These are phyloP conservation scores for Baryphthengus martii DNA, from an alignment of 2,113 vertebrate species.

Conservation along the genomic window DNA sequence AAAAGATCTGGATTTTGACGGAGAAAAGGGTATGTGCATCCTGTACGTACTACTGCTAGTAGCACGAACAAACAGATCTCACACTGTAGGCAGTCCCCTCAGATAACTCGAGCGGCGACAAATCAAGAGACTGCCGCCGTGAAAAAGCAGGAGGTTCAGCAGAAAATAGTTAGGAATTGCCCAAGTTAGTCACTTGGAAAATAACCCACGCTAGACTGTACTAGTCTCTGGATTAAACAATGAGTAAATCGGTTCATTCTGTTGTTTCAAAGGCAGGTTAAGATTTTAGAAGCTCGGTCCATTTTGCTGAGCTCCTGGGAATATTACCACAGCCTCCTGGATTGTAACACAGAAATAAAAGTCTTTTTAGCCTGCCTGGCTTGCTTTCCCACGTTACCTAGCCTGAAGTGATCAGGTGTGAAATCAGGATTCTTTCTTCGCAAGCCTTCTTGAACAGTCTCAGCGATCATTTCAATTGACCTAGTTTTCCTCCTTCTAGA, in stretches of 20 bases:
- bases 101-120: neutral
- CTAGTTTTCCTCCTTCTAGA: conserved; percentile 15
- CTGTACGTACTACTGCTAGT: neutral
- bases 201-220: neutral
- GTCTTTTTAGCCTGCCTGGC: neutral
- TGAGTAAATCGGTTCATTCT: neutral
- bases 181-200: neutral
- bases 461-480: neutral
- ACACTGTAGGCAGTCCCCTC: neutral
- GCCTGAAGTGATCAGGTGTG: conserved; percentile 5
- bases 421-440: conserved; percentile 5
- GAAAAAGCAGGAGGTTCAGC: neutral
- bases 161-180: neutral
- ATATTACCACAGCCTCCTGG: neutral
- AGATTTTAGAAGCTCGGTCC: neutral
- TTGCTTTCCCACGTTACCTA: conserved; percentile 5
- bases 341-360: neutral
- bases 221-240: neutral
- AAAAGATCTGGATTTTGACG: neutral
- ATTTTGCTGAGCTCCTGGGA: neutral
- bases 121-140: neutral
- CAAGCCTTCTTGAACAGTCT: neutral
- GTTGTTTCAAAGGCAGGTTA: neutral
- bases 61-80: neutral
- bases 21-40: neutral